phyloP scores from a whole-genome alignment of 2,113 vertebrate species.

The Bufo bufo region DNA sequence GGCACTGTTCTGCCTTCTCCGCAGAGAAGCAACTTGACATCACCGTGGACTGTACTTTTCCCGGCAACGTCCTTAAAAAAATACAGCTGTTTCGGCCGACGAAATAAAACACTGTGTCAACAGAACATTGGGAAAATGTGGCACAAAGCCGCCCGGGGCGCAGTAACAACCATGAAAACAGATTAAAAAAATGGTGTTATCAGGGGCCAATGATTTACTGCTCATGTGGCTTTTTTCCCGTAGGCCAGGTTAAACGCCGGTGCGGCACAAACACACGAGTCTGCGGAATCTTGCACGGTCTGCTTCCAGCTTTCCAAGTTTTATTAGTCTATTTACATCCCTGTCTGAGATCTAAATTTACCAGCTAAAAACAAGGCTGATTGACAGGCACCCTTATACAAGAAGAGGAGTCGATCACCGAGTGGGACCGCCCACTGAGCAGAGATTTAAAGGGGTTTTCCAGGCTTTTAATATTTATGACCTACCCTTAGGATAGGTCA shows the following conservation, averaged over 20 bases:
- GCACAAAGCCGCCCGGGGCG: constrained; percentile 58
- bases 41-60: constrained; percentile 68
- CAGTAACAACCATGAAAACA: constrained; percentile 56
- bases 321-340: neutral
- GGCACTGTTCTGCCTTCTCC: constrained; percentile 70
- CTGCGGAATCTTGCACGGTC: neutral
- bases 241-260: neutral
- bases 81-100: constrained; percentile 70
- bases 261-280: neutral
- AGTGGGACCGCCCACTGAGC: no score
- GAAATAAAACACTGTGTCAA: constrained; percentile 74
- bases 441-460: no score
- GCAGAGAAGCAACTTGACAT: constrained; percentile 67
- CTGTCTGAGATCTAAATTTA: neutral
- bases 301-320: neutral
- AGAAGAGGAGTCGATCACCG: no score
- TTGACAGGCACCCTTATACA: no score
- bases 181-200: constrained; percentile 50
- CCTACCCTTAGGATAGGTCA: no score
- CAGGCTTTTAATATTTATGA: no score
- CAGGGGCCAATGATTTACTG: constrained; percentile 46
- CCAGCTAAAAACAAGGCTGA: neutral
- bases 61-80: constrained; percentile 66
- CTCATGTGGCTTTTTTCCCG: neutral
- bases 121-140: constrained; percentile 66